Percentiles rank a stretch among this genome's conserved stretches.
Conservation (phyloP, 2,797 vertebrate genomes). For the Rhinogobio ventralis region DNA sequence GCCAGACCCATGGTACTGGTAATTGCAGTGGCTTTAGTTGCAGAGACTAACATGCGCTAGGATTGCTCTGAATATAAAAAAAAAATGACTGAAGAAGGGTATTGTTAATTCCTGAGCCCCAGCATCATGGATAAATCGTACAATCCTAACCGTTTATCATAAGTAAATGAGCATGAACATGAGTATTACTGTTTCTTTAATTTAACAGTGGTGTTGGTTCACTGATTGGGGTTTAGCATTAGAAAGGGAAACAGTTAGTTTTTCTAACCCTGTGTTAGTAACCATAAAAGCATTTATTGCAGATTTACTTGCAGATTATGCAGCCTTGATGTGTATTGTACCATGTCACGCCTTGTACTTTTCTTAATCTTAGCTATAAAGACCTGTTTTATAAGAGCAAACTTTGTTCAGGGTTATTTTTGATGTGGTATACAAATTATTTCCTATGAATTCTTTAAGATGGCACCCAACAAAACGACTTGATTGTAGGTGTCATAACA, state of each 20-base stretch:
- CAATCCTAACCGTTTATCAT: conserved; percentile 53
- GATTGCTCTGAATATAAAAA: conserved; percentile 23
- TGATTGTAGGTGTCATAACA: background rate
- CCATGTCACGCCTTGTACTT: conserved; percentile 17
- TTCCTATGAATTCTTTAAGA: background rate
- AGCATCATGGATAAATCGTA: conserved; percentile 3
- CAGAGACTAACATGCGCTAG: conserved; percentile 36
- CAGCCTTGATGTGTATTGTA: conserved; percentile 11
- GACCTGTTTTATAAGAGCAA: background rate
- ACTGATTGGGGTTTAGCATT: conserved; percentile 28
- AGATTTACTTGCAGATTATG: conserved; percentile 29
- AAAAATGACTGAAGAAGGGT: conserved; percentile 2
- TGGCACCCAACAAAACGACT: background rate
- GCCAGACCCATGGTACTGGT: conserved; percentile 39
- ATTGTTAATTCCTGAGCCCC: conserved; percentile 2
- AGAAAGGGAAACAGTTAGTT: background rate
- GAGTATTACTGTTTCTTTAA: conserved; percentile 51
- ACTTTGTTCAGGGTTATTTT: conserved; percentile 10
- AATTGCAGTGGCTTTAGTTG: conserved; percentile 50
- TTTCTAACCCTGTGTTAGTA: background rate
- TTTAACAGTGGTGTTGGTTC: conserved; percentile 42
- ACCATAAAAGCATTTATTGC: background rate
- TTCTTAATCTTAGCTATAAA: conserved; percentile 42
- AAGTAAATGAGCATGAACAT: conserved; percentile 44
- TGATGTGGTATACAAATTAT: background rate